Conservation (phyloP, 2,797 vertebrate species). For the Ciconia nigra region DNA sequence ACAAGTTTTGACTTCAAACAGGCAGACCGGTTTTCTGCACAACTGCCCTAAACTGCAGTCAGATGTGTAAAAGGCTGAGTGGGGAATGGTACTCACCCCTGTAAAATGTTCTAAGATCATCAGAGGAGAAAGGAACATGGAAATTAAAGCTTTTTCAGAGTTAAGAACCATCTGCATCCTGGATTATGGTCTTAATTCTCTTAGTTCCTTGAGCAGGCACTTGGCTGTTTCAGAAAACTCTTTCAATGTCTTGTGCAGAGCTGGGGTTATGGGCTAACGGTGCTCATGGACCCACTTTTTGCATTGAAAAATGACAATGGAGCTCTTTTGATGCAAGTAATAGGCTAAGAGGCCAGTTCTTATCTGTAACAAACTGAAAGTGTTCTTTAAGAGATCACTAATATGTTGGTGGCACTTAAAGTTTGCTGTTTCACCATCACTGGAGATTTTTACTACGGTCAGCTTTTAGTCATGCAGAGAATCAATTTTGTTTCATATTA, state of each 20-base stretch:
- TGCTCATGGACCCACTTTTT: neutral
- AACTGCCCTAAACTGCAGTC: neutral
- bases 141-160: neutral
- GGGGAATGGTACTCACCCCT: rapidly evolving
- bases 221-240: neutral
- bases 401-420: neutral
- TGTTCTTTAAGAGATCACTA: neutral
- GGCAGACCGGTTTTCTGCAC: neutral
- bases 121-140: neutral
- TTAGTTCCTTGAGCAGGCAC: neutral
- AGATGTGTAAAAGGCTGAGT: neutral
- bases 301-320: neutral
- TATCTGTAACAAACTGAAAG: neutral
- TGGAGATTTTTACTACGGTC: neutral
- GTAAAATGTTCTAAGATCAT: neutral
- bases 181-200: neutral
- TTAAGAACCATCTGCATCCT: neutral
- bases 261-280: neutral
- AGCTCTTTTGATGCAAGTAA: neutral
- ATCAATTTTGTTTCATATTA: neutral
- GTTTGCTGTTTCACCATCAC: neutral
- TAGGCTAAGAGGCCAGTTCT: neutral
- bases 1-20: neutral
- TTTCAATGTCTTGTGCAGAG: neutral
- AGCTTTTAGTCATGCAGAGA: neutral